Conservation (phyloP, 2,888 invertebrate species). For the Leptinotarsa rubiginosa region DNA sequence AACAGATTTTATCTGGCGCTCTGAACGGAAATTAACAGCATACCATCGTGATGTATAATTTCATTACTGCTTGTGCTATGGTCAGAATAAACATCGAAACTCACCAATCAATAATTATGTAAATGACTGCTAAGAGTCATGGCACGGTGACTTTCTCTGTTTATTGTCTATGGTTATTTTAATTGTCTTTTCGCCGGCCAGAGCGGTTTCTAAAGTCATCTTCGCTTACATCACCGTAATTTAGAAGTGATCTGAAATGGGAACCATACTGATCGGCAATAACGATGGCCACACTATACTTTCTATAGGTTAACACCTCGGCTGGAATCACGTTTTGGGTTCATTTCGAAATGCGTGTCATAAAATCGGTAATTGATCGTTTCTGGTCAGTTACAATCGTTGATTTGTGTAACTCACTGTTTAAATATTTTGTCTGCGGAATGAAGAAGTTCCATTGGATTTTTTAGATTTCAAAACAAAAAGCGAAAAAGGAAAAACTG, state of each 20-base stretch:
- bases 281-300: background rate
- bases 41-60: background rate
- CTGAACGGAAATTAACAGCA: background rate
- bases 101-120: constrained; percentile 32
- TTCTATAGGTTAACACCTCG: background rate
- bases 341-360: background rate
- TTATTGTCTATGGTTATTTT: constrained; percentile 41
- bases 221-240: constrained; percentile 10
- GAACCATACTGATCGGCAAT: background rate
- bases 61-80: background rate
- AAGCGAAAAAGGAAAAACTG: too few species aligned
- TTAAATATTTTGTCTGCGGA: background rate
- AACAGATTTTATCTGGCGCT: background rate
- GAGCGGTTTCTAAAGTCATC: constrained; percentile 6
- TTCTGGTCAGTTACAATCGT: background rate
- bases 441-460: background rate
- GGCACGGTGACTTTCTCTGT: constrained; percentile 43
- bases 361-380: background rate
- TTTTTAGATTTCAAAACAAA: background rate
- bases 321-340: constrained; percentile 5
- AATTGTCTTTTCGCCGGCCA: constrained; percentile 34
- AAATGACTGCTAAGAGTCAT: constrained; percentile 39
- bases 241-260: constrained; percentile 5
- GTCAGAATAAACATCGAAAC: background rate
- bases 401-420: background rate